These are phyloP conservation scores for Cichlasoma orientale DNA, from an alignment of 2,797 vertebrate species.

Conservation along the genomic window DNA sequence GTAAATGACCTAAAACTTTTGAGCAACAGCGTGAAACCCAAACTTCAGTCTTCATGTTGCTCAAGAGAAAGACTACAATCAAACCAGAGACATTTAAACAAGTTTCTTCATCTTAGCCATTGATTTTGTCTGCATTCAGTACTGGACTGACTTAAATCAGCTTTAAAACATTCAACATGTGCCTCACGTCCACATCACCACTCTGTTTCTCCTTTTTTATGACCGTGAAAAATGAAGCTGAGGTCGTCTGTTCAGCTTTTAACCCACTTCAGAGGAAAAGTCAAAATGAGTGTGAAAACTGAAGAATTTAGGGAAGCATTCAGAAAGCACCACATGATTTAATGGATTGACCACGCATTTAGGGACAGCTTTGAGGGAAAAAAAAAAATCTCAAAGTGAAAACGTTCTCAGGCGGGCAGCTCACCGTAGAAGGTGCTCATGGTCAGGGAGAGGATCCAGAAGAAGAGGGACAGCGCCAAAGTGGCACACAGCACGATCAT, in stretches of 20 bases:
- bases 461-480: constrained; percentile 88
- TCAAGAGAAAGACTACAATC: not conserved
- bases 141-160: too few relatives aligned
- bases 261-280: not conserved
- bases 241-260: not conserved
- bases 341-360: not conserved
- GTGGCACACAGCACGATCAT: constrained; percentile 89
- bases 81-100: not conserved
- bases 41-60: not conserved
- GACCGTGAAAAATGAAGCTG: not conserved
- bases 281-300: not conserved
- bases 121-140: not conserved
- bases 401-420: constrained; percentile 18
- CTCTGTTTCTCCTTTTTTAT: not conserved
- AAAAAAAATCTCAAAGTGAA: not conserved
- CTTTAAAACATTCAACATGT: not conserved
- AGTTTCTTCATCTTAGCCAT: not conserved
- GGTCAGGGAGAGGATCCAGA: constrained; percentile 93
- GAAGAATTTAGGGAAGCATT: not conserved
- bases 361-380: not conserved
- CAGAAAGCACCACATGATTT: constrained; percentile 1
- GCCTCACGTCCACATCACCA: not conserved
- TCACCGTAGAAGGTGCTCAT: constrained; percentile 91
- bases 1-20: not conserved
- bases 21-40: not conserved